These are phyloP conservation scores for Tonatia bakeri DNA, from an alignment of 2,113 vertebrate species.

Conservation along the genomic window DNA sequence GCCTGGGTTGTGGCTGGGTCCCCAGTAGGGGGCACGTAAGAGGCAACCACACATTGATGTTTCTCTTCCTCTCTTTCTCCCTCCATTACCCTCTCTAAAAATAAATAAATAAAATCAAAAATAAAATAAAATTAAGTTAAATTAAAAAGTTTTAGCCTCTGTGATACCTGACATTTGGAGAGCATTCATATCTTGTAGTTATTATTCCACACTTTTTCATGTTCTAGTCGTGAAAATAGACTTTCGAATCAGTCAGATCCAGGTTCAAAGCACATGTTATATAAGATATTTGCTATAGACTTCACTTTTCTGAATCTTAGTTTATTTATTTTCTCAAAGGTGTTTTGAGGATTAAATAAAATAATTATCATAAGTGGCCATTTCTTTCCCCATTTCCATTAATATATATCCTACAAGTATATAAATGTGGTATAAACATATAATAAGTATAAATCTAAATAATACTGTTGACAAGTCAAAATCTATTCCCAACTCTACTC, in stretches of 20 bases:
- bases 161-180: background rate
- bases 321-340: constrained; percentile 13
- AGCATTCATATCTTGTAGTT: background rate
- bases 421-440: background rate
- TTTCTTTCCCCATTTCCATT: background rate
- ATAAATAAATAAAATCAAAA: too few relatives aligned
- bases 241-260: background rate
- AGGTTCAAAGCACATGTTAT: background rate
- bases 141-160: background rate
- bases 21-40: too few relatives aligned
- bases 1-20: too few relatives aligned
- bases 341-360: background rate
- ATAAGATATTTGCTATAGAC: background rate
- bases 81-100: too few relatives aligned
- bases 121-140: background rate
- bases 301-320: background rate
- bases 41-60: too few relatives aligned
- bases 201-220: background rate
- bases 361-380: background rate
- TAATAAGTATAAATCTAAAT: background rate
- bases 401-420: background rate
- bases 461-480: background rate
- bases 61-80: too few relatives aligned
- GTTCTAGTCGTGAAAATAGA: background rate
- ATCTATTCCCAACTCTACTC: background rate